A percentile compares a stretch with the other conserved stretches of the same genome.
These are phyloP conservation scores for Microcebus ravelobensis DNA, from an alignment of 2,113 vertebrate genomes.

Conservation along the genomic window DNA sequence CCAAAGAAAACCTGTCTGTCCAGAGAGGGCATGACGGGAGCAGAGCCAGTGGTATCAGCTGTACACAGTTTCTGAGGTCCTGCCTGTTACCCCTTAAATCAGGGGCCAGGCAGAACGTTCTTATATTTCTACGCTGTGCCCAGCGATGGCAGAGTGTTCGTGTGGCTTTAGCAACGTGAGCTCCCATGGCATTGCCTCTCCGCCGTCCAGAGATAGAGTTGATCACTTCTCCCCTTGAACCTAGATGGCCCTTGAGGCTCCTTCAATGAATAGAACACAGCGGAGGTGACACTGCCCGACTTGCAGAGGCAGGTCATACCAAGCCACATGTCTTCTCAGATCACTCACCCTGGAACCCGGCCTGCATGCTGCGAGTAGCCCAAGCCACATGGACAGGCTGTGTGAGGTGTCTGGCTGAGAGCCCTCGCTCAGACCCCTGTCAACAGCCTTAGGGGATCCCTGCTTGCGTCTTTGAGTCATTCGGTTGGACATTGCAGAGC, in stretches of 20 bases:
- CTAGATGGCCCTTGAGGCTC: not conserved
- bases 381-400: not conserved
- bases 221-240: not conserved
- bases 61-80: not conserved
- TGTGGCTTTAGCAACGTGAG: not conserved
- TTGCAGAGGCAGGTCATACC: not conserved
- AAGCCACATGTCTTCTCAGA: not conserved
- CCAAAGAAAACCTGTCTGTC: not conserved
- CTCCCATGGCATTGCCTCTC: not conserved
- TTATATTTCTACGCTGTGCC: not conserved
- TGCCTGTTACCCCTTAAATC: not conserved
- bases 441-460: not conserved
- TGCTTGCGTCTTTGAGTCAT: not conserved
- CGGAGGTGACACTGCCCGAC: not conserved
- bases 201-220: not conserved
- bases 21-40: not conserved
- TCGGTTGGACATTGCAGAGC: not conserved
- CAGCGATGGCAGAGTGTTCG: not conserved
- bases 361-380: not conserved
- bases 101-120: fast-evolving
- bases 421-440: not conserved
- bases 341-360: not conserved
- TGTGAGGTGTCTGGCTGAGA: no score
- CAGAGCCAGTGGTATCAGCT: not conserved
- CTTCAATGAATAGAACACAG: not conserved